phyloP scores from a whole-genome alignment of 2,888 invertebrate species.

The Cataglyphis cursor region DNA sequence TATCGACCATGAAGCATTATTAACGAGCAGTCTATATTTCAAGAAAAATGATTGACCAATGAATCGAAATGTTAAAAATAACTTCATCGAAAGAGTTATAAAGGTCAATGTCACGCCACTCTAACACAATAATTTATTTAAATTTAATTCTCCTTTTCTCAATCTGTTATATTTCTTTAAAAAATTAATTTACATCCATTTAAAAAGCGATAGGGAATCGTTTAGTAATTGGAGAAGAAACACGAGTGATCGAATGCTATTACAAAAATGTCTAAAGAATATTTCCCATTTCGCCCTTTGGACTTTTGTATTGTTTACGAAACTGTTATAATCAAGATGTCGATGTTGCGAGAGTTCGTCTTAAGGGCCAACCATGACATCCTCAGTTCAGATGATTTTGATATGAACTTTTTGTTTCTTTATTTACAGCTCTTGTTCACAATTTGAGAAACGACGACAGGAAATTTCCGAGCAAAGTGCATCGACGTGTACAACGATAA shows the following conservation, averaged over 20 bases:
- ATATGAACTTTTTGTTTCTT: neutral
- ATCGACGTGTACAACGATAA: neutral
- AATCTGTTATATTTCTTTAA: neutral
- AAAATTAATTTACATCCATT: neutral
- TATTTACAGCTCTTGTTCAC: neutral
- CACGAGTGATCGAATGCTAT: neutral
- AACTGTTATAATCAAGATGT: neutral
- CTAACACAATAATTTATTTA: neutral
- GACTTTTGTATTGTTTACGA: neutral
- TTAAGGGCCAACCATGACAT: neutral
- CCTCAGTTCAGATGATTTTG: neutral
- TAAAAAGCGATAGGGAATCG: neutral
- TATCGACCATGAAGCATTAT: neutral
- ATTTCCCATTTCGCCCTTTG: neutral
- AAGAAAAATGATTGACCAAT: neutral
- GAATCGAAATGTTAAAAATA: slow-evolving; percentile 1
- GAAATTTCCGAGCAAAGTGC: neutral
- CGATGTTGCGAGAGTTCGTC: neutral
- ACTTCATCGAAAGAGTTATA: neutral
- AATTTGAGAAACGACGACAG: neutral
- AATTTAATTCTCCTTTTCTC: neutral
- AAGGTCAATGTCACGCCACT: neutral
- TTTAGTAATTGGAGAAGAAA: neutral
- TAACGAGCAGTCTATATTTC: neutral
- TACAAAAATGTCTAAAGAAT: neutral